phyloP scores from a whole-genome alignment of 1,140 invertebrate species.

The Cheumatopsyche charites region DNA sequence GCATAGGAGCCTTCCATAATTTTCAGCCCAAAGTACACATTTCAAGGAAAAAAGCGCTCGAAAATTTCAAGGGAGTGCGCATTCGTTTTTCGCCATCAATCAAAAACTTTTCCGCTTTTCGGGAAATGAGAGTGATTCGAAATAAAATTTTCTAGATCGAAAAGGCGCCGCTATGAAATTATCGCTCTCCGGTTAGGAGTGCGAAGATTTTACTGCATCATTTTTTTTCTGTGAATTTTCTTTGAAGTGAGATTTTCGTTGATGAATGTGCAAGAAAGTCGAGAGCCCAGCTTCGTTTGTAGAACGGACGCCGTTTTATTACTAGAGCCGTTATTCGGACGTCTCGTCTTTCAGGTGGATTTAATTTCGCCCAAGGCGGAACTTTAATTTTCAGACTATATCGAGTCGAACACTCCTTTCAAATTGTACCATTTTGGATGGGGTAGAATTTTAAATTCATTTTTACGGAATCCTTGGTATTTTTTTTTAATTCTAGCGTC shows the following conservation, averaged over 20 bases:
- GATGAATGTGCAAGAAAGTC: too few species aligned
- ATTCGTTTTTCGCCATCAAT: conserved; percentile 25
- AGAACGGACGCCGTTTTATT: too few species aligned
- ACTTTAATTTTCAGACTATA: too few species aligned
- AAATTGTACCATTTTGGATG: too few species aligned
- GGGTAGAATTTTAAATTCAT: too few species aligned
- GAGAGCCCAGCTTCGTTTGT: not conserved
- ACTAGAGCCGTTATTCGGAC: too few species aligned
- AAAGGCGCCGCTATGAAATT: not conserved
- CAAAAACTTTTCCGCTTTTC: conserved; percentile 1
- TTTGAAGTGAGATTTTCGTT: not conserved
- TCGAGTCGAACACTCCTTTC: too few species aligned
- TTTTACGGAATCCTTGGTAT: too few species aligned
- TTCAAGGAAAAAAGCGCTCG: not conserved
- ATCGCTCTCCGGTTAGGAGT: conserved; percentile 10
- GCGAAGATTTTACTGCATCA: not conserved
- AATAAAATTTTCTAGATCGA: not conserved
- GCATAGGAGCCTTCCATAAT: conserved; percentile 24
- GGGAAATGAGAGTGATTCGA: not conserved
- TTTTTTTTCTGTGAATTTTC: not conserved
- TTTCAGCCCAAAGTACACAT: conserved; percentile 15
- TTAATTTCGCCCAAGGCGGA: too few species aligned
- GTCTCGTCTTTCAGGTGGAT: too few species aligned
- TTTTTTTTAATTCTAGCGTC: too few species aligned
- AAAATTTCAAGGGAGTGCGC: too few species aligned